Evolutionary conservation across 1,140 invertebrate species (phyloP).

Genomic region (Saccostrea glomerata): DNA sequence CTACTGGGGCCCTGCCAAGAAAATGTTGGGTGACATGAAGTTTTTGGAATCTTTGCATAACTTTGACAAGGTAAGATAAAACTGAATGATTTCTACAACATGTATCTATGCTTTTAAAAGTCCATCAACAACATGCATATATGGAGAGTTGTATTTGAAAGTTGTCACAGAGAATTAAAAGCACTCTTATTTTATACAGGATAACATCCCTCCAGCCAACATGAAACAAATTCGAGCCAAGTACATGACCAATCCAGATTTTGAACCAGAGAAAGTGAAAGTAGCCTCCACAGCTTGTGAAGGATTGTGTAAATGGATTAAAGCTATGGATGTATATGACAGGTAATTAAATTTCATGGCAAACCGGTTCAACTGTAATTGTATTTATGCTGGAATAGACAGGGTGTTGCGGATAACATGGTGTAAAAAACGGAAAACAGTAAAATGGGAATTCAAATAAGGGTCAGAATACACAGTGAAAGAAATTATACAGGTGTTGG

Average conservation of each 20-base stretch:
- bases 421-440: too few species aligned
- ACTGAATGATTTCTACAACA: neutral
- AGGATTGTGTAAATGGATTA: constrained; percentile 79
- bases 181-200: constrained; percentile 61
- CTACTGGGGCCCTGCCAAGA: constrained; percentile 79
- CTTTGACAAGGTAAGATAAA: constrained; percentile 77
- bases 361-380: neutral
- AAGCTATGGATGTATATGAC: constrained; percentile 79
- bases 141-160: too few species aligned
- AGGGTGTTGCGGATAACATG: too few species aligned
- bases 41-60: constrained; percentile 77
- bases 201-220: constrained; percentile 76
- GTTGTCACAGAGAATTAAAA: neutral
- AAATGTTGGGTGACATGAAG: constrained; percentile 79
- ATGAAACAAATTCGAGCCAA: constrained; percentile 78
- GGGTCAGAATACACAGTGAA: too few species aligned
- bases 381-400: too few species aligned
- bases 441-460: too few species aligned
- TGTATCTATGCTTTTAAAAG: neutral
- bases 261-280: constrained; percentile 79
- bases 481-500: too few species aligned
- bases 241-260: constrained; percentile 78
- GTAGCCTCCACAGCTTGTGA: constrained; percentile 79
- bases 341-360: constrained; percentile 65
- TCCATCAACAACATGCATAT: too few species aligned